Evolutionary conservation across 1,140 invertebrate genomes (phyloP).

Genomic region (Chelonus insularis): DNA sequence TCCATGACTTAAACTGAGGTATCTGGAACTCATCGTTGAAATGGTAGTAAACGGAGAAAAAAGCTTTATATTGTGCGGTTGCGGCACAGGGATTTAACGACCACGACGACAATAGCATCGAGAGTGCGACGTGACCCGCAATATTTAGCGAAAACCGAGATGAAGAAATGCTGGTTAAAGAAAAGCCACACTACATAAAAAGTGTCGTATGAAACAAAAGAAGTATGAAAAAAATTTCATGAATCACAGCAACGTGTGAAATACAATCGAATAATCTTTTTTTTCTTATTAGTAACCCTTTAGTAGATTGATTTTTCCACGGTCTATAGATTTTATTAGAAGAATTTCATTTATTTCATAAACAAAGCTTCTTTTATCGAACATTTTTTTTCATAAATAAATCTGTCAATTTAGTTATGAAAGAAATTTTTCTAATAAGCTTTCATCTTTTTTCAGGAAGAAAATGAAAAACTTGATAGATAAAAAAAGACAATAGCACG

Average conservation of each 20-base stretch:
- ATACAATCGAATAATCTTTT: neutral
- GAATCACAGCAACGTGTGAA: conserved; percentile 5
- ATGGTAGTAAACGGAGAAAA: neutral
- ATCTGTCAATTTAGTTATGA: no score
- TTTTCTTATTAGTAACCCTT: no score
- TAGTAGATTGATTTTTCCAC: no score
- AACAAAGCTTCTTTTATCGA: no score
- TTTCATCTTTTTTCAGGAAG: no score
- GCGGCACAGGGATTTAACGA: conserved; percentile 23
- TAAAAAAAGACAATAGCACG: no score
- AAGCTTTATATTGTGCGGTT: conserved; percentile 26
- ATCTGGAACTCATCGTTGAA: conserved; percentile 14
- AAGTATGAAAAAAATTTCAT: neutral
- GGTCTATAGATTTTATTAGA: no score
- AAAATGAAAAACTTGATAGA: no score
- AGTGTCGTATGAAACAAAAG: neutral
- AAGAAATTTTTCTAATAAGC: no score
- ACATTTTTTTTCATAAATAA: no score
- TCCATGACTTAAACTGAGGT: conserved; percentile 9
- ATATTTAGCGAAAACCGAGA: conserved; percentile 21
- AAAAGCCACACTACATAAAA: conserved; percentile 12
- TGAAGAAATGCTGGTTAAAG: conserved; percentile 19
- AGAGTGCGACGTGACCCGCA: conserved; percentile 24
- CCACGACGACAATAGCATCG: conserved; percentile 23
- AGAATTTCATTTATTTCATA: no score